A percentile compares a stretch with the other conserved stretches of the same genome.
Evolutionary conservation across 2,888 invertebrate species (phyloP).

Genomic region (Autographa pulchrina): DNA sequence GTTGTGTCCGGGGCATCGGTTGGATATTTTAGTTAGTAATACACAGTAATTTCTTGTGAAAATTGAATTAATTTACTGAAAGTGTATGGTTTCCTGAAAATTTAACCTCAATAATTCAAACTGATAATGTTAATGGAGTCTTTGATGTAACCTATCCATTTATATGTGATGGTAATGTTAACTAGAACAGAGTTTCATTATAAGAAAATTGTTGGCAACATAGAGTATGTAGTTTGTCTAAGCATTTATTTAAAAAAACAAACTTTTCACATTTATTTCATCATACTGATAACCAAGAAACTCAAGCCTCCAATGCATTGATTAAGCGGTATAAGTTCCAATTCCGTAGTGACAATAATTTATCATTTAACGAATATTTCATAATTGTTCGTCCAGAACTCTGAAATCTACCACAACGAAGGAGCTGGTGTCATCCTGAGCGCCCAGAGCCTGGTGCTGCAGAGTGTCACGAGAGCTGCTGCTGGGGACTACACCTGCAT

Average conservation of each 20-base stretch:
- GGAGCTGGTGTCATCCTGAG: slow-evolving; percentile 95
- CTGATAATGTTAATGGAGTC: background rate
- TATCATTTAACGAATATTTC: too few relatives aligned
- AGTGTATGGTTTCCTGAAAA: background rate
- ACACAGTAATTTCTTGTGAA: background rate
- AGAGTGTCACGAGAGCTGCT: slow-evolving; percentile 94
- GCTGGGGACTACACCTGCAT: slow-evolving; percentile 97
- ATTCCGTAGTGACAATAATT: too few relatives aligned
- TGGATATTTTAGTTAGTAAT: background rate
- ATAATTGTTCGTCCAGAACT: slow-evolving; percentile 88
- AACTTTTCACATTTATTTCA: too few relatives aligned
- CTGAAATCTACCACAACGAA: slow-evolving; percentile 95
- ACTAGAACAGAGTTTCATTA: background rate
- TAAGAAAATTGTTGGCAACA: too few relatives aligned
- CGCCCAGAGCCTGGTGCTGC: slow-evolving; percentile 95
- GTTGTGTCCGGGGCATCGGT: background rate
- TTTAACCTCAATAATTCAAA: background rate
- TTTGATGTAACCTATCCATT: background rate
- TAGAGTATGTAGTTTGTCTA: too few relatives aligned
- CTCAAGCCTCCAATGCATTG: too few relatives aligned
- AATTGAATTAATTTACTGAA: slow-evolving; percentile 3
- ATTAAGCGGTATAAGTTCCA: too few relatives aligned
- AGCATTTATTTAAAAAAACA: too few relatives aligned
- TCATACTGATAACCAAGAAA: too few relatives aligned
- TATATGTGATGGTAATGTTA: background rate